Evolutionary conservation across 2,797 vertebrate genomes (phyloP).

Genomic region (Sebastes vulpes): DNA sequence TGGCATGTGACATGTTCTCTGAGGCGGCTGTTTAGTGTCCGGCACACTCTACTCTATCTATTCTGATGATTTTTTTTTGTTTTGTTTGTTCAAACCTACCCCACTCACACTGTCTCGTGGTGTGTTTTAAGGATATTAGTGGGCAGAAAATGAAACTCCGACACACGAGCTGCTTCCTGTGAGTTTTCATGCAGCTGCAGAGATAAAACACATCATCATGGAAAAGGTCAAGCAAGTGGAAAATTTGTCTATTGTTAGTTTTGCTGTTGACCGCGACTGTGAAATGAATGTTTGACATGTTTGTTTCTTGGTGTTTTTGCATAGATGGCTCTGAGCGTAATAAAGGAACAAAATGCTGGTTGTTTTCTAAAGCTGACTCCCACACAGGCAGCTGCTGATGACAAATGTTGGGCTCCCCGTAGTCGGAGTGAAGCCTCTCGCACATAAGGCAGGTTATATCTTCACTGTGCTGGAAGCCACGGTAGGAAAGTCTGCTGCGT

Average conservation of each 20-base stretch:
- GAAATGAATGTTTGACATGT: slow-evolving; percentile 61
- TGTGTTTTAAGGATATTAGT: slow-evolving; percentile 30
- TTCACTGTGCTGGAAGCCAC: slow-evolving; percentile 48
- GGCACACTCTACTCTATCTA: neutral
- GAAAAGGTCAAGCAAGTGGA: slow-evolving; percentile 68
- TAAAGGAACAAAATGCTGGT: slow-evolving; percentile 31
- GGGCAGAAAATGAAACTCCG: slow-evolving; percentile 52
- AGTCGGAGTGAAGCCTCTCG: slow-evolving; percentile 23
- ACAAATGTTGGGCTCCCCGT: slow-evolving; percentile 47
- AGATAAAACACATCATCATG: slow-evolving; percentile 45
- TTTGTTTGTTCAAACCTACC: slow-evolving; percentile 28
- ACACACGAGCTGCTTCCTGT: slow-evolving; percentile 46
- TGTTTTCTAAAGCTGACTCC: slow-evolving; percentile 47
- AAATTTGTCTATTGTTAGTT: slow-evolving; percentile 59
- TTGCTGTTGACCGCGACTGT: slow-evolving; percentile 53
- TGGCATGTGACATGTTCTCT: slow-evolving; percentile 20
- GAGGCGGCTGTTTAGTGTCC: slow-evolving; percentile 28
- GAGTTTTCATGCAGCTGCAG: slow-evolving; percentile 41
- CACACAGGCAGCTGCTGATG: slow-evolving; percentile 57
- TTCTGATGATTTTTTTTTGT: slow-evolving; percentile 7
- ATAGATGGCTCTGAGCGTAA: slow-evolving; percentile 32
- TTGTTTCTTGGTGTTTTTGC: slow-evolving; percentile 49
- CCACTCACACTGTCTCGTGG: neutral
- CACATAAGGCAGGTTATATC: slow-evolving; percentile 55
- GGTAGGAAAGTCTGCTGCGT: slow-evolving; percentile 74